Base-by-base conservation (phyloP, 2,113 vertebrate species). In the Pseudorasbora parva region DNA sequence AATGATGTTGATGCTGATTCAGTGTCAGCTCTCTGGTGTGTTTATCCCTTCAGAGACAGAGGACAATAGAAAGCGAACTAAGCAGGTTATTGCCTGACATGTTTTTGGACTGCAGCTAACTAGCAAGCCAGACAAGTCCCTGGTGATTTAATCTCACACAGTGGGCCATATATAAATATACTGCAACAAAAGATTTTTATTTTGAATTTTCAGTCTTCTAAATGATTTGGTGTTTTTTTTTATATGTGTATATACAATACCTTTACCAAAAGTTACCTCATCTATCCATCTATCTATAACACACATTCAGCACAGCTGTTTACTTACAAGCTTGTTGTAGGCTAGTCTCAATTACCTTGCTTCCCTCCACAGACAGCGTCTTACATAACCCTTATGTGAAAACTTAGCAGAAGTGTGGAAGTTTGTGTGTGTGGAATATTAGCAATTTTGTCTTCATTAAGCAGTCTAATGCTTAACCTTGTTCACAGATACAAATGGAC, bases 371-470 rank as follows among this genome's bases (percentile, higher is more conserved):
- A 49, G 66, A 30, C 30, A 57, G 77, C 47, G 30, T 60, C 84
- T 85, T 85, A 82, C 41, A 43, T 81, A 85, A 85, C 19, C 62
- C 78, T 68, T 62, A 56, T 72, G 57, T 71, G 56, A 57, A 30
- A 72, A 57, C 78, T 74, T 25, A 56, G 25, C 43, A 49, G 59
- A 76, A 66, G 30, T 51, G 49, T 30, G 27, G 45, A 45, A 41
- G 57, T 83, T 68, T 83, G 74, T 41, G 19, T 8, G 19, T 54
- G 72, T 43, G 75, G 56, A 64, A 68, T 71, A 49, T 71, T 57
- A 81, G 64, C 23, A 47, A n/a, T 37, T 25, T 2, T 0, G 49
- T 56, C 64, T 41, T 37, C 41, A 45, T 71, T 71, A 71, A 71
- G 23, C 68, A 45, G 37, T n/a, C 68, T 71, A 37, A 23, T 45